Percentiles rank a stretch among this genome's conserved stretches.
Conservation (phyloP, 2,888 invertebrate genomes). For the Epinotia nisella region DNA sequence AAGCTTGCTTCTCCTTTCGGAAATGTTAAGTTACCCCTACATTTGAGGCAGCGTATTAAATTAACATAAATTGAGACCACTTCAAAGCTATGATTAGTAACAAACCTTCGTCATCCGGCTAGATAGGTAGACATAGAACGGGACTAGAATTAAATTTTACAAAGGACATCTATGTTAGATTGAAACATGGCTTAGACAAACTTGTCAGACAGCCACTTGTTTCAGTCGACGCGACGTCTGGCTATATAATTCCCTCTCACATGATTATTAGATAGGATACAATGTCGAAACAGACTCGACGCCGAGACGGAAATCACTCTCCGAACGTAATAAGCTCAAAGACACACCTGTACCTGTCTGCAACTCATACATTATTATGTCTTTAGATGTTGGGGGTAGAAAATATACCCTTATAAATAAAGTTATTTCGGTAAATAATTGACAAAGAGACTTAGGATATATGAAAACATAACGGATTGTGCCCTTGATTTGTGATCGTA, state of each 20-base stretch:
- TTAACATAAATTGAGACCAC: constrained; percentile 29
- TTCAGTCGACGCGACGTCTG: constrained; percentile 52
- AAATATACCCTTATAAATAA: neutral
- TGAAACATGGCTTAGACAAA: constrained; percentile 52
- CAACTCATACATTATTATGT: constrained; percentile 11
- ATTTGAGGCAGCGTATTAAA: constrained; percentile 23
- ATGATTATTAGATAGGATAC: constrained; percentile 38
- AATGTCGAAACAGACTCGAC: constrained; percentile 40
- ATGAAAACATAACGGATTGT: too few relatives aligned
- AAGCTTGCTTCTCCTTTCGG: constrained; percentile 8
- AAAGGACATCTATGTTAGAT: constrained; percentile 39
- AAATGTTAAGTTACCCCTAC: neutral
- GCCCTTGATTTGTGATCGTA: too few relatives aligned
- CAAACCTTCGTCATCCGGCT: constrained; percentile 34
- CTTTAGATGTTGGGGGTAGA: constrained; percentile 3
- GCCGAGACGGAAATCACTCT: constrained; percentile 29
- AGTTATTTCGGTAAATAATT: neutral
- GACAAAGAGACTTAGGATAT: too few relatives aligned
- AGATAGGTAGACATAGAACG: constrained; percentile 36
- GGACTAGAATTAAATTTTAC: constrained; percentile 34
- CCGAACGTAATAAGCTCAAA: constrained; percentile 36
- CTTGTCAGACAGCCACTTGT: constrained; percentile 60
- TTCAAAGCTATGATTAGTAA: constrained; percentile 38
- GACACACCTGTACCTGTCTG: constrained; percentile 34
- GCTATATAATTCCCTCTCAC: constrained; percentile 46